Base-by-base conservation (phyloP, 2,113 vertebrate species). In the Eonycteris spelaea region DNA sequence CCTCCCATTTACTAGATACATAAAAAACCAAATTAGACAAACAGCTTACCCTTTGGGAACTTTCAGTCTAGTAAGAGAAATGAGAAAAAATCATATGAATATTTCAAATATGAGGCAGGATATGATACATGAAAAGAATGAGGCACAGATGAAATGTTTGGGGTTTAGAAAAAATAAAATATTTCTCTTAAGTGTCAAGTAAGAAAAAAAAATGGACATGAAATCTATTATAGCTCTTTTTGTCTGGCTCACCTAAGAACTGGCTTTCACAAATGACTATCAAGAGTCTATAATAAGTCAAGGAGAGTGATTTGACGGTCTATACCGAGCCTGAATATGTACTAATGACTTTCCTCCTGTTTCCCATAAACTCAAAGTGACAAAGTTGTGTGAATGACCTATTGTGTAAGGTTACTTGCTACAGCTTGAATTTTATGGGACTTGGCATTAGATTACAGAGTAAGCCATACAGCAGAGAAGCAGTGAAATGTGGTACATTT, bases 391-490 rank as follows among this genome's bases (percentile, higher is more conserved):
- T 95, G 96, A 95, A 93, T 89, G 90, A 95, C 92, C 94, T 93
- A 59, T 87, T 95, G 87, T 92, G 57, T 57, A 94, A 88, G 33
- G 84, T 91, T 90, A 90, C 94, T 96, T 95, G 90, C 87, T 94
- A 61, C 71, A 90, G 87, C 88, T 85, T 96, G 94, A 96, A 75
- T 88, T 97, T 96, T 95, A 97, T 92, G 85, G 74, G 77, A 86
- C n/a, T n/a, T 94, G 96, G 96, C 93, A 95, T 92, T 95, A 93
- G 96, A 97, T 95, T 96, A 95, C 63, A 94, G 80, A 88, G n/a
- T 45, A 83, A 96, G n/a, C 86, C n/a, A 45, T 53, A 65, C 22
- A 65, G n/a, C 68, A 43, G 86, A 94, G 45, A 63, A 75, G 55
- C 67, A 67, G 87, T 95, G 86, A 94, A 92, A 87, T 90, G 63